Base-by-base conservation (phyloP, 1,140 invertebrate species). In the Penaeus japonicus region DNA sequence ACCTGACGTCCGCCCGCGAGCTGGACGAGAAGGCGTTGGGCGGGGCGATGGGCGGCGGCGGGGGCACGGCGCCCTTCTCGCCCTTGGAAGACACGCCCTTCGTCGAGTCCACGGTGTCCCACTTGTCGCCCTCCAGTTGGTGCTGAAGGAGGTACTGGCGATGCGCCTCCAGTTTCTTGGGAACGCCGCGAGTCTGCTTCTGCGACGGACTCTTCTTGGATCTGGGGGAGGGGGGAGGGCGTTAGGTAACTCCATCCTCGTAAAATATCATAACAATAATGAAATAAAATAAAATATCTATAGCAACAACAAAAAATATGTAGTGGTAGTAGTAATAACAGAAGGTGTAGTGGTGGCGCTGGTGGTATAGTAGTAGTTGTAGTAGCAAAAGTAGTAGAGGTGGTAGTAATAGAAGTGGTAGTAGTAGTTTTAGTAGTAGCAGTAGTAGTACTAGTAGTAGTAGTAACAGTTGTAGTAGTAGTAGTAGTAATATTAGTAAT, bases 111-210 rank as follows among this genome's bases (percentile, higher is more conserved):
- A 91, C 87, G 4, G 84, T 89, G 78, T 89, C 90, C 86, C 88
- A 89, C 47, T 86, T 87, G 85, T 90, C 89, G 59, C 94, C 95
- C 91, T 96, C 95, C 47, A 98, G 92, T 93, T 98, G 96, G 91
- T 97, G 95, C 91, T 98, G 96, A 24, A 98, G 92, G 93, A 97
- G 95, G 57, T 96, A 93, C 91, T 96, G 96, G 78, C 97, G 94
- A 32, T 96, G 96, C 89, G 97, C 96, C 92, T 97, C 96, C 32
- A 98, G 92, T 91, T 97, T 97, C 78, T 92, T 92, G 2, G 93
- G 90, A 85, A 90, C 96, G 96, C 18, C 96, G 17, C 82, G 55
- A 94, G 17, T 30, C 24, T 81, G 54, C 39, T 70, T 78, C 84
- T 87, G 84, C 47, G 92, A 92, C 77, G 93, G 93, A 53, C 93